A percentile compares a stretch with the other conserved stretches of the same genome.
Conservation (phyloP, 2,113 vertebrate genomes). For the Muntiacus reevesi region DNA sequence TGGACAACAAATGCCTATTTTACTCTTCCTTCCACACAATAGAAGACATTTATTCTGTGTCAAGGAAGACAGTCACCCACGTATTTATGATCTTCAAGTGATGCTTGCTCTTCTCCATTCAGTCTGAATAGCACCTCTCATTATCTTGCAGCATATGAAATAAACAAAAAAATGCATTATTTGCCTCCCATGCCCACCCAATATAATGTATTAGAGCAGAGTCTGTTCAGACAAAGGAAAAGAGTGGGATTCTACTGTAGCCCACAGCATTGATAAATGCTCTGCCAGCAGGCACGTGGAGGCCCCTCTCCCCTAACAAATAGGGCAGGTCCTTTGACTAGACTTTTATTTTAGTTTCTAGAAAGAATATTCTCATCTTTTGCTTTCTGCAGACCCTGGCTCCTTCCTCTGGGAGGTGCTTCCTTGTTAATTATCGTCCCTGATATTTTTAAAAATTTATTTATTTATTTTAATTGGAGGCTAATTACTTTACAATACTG, state of each 20-base stretch:
- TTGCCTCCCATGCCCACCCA: background rate
- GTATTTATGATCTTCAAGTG: background rate
- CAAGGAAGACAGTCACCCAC: background rate
- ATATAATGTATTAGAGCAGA: background rate
- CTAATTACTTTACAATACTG: background rate
- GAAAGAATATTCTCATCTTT: background rate
- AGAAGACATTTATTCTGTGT: background rate
- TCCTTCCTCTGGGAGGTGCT: background rate
- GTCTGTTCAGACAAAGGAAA: background rate
- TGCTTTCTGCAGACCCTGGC: background rate
- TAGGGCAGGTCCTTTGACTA: background rate
- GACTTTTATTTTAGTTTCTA: background rate
- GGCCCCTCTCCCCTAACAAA: background rate
- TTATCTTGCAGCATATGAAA: background rate
- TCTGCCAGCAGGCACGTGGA: background rate
- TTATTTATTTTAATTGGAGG: background rate
- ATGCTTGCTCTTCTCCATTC: background rate
- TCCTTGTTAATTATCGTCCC: background rate
- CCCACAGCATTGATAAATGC: background rate
- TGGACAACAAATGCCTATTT: background rate
- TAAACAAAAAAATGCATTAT: background rate
- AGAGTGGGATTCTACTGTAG: background rate
- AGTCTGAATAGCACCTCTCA: background rate
- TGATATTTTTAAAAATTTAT: background rate
- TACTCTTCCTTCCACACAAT: background rate